These are phyloP conservation scores for Graptemys geographica DNA, from an alignment of 2,797 vertebrate species.

Conservation along the genomic window DNA sequence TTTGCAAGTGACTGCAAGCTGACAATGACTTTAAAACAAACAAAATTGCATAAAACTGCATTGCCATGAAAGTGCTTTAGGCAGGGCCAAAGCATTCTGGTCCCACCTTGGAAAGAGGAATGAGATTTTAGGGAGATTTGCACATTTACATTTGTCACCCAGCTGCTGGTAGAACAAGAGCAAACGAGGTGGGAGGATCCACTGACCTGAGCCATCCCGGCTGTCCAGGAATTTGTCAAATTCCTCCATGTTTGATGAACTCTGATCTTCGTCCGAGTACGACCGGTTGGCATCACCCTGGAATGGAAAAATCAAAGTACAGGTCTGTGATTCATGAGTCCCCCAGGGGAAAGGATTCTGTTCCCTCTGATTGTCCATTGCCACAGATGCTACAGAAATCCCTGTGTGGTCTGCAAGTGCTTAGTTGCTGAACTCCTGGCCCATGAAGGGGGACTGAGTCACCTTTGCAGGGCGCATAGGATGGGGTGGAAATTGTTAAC, in stretches of 20 bases:
- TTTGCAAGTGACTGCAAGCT: background rate
- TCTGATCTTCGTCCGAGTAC: constrained; percentile 95
- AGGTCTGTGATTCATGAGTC: constrained; percentile 16
- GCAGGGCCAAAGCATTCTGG: background rate
- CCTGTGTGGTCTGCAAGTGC: background rate
- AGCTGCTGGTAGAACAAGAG: background rate
- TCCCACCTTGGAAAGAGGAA: background rate
- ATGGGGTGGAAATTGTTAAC: background rate
- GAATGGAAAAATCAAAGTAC: constrained; percentile 50
- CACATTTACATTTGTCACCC: constrained; percentile 35
- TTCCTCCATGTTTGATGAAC: constrained; percentile 93
- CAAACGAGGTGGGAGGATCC: background rate
- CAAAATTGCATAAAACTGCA: background rate
- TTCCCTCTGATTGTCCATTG: background rate
- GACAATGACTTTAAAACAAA: background rate
- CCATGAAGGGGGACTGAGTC: background rate
- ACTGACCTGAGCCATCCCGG: constrained; percentile 89
- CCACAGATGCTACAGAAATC: background rate
- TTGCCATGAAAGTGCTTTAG: background rate
- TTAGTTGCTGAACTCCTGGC: accelerated
- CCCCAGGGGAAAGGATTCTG: background rate
- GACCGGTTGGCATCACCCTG: constrained; percentile 98
- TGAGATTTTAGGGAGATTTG: constrained; percentile 22
- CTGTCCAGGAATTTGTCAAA: constrained; percentile 90
- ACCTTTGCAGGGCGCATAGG: background rate